phyloP scores from a whole-genome alignment of 2,797 vertebrate species.

The Masticophis lateralis region DNA sequence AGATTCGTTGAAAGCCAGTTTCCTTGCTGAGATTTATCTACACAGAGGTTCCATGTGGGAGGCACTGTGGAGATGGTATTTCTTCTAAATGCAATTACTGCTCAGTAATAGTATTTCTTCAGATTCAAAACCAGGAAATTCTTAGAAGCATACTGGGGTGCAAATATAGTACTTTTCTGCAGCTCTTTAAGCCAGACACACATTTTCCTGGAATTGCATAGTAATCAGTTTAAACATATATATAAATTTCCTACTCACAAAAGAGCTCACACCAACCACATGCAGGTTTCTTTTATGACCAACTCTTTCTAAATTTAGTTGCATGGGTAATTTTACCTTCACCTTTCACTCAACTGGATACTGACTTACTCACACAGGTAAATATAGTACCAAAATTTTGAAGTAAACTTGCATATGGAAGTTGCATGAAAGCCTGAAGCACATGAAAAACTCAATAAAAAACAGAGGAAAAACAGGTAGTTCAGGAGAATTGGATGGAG shows the following conservation, averaged over 20 bases:
- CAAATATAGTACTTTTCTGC: background rate
- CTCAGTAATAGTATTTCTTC: background rate
- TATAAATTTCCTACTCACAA: background rate
- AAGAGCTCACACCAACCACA: background rate
- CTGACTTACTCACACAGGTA: background rate
- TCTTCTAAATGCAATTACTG: background rate
- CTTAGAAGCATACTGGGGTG: background rate
- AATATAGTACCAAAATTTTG: background rate
- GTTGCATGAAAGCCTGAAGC: background rate
- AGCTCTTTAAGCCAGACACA: background rate
- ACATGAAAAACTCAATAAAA: background rate
- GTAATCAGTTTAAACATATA: background rate
- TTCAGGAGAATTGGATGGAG: background rate
- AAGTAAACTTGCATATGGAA: background rate
- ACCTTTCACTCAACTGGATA: background rate
- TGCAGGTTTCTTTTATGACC: background rate
- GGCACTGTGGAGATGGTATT: background rate
- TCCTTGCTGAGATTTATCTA: background rate
- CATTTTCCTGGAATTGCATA: background rate
- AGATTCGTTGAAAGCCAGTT: background rate
- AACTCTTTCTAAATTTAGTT: background rate
- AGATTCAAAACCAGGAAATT: background rate
- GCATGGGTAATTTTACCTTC: background rate
- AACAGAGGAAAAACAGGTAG: background rate
- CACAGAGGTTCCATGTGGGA: background rate